A percentile compares a stretch with the other conserved stretches of the same genome.
Evolutionary conservation across 1,140 invertebrate species (phyloP).

Genomic region (Plodia interpunctella): DNA sequence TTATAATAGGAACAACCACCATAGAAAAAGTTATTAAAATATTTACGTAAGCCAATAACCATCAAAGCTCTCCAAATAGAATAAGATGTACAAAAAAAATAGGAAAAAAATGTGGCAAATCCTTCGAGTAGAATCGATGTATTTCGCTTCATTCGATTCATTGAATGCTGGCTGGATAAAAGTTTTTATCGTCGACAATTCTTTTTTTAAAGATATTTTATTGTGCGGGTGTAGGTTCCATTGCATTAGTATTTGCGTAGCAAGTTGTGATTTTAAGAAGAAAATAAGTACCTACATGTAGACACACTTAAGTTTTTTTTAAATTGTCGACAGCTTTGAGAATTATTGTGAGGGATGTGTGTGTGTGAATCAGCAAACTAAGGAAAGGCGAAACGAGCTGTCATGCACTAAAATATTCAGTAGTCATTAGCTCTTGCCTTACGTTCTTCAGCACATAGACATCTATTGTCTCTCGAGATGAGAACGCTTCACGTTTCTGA

Average conservation of each 20-base stretch:
- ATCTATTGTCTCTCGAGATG: conserved; percentile 27
- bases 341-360: neutral
- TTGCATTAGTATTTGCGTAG: conserved; percentile 6
- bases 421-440: conserved; percentile 42
- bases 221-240: neutral
- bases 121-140: conserved; percentile 10
- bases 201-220: neutral
- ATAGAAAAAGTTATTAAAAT: neutral
- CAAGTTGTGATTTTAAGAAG: no score
- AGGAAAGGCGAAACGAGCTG: conserved; percentile 5
- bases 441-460: conserved; percentile 15
- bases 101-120: neutral
- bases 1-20: neutral
- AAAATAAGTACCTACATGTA: no score
- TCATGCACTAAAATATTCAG: conserved; percentile 50
- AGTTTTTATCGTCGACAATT: neutral
- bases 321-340: neutral
- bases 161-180: conserved; percentile 19
- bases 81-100: neutral
- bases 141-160: conserved; percentile 13
- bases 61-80: neutral
- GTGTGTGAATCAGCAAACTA: neutral
- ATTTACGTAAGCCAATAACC: neutral
- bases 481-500: conserved; percentile 8
- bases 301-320: neutral